phyloP scores from a whole-genome alignment of 2,888 invertebrate genomes.

The Cerastoderma edule region DNA sequence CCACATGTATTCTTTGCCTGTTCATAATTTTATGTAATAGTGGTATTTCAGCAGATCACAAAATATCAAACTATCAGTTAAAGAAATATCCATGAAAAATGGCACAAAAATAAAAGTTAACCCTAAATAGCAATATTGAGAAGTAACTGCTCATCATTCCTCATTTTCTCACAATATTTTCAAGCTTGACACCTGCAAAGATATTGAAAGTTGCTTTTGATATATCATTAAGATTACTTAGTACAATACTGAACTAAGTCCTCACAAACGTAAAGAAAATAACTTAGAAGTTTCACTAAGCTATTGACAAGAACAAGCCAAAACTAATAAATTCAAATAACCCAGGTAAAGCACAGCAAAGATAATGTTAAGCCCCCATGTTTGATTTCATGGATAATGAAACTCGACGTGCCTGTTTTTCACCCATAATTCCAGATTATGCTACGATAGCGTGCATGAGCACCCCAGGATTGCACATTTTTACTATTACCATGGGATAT shows the following conservation, averaged over 20 bases:
- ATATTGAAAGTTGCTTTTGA: not conserved
- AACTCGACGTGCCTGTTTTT: constrained; percentile 22
- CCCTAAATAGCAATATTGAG: too few relatives aligned
- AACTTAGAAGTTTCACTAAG: not conserved
- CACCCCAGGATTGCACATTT: constrained; percentile 19
- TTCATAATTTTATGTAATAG: too few relatives aligned
- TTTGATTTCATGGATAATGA: constrained; percentile 11
- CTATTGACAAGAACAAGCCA: not conserved
- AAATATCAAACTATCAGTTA: not conserved
- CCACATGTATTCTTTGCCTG: too few relatives aligned
- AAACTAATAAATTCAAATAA: not conserved
- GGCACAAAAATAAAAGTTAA: not conserved
- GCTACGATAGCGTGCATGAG: not conserved
- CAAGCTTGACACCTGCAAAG: not conserved
- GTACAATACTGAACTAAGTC: not conserved
- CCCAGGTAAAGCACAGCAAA: not conserved
- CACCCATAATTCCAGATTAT: constrained; percentile 4
- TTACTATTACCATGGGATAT: not conserved
- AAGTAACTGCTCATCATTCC: constrained; percentile 2
- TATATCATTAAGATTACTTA: not conserved
- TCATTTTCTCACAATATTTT: constrained; percentile 4
- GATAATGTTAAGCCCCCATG: constrained; percentile 7
- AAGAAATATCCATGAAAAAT: not conserved
- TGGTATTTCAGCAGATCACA: constrained; percentile 2
- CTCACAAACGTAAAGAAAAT: not conserved